These are phyloP conservation scores for Aproaerema taeniolella DNA, from an alignment of 2,888 invertebrate species.

Conservation along the genomic window DNA sequence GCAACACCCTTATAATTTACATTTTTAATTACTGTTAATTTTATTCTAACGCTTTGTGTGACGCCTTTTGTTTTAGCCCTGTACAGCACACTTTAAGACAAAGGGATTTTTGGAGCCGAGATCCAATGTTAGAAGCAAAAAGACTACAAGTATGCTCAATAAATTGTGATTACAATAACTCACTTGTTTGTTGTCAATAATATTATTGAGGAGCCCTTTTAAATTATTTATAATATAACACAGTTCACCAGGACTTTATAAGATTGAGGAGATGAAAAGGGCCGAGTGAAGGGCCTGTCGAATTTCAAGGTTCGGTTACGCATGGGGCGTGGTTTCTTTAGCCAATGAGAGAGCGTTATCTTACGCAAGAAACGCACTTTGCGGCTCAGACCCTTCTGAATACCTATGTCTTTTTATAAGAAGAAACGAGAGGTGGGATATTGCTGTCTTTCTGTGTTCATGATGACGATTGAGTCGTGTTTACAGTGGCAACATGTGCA, in stretches of 20 bases:
- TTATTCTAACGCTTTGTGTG: slow-evolving; percentile 16
- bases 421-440: slow-evolving; percentile 24
- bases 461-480: no score
- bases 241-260: slow-evolving; percentile 66
- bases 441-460: slow-evolving; percentile 2
- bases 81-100: not conserved
- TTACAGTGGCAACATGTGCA: no score
- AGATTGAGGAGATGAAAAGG: slow-evolving; percentile 57
- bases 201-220: slow-evolving; percentile 64
- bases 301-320: slow-evolving; percentile 67
- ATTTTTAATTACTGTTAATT: slow-evolving; percentile 53
- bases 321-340: slow-evolving; percentile 65
- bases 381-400: slow-evolving; percentile 34
- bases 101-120: not conserved
- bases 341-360: slow-evolving; percentile 52
- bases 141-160: not conserved
- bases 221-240: slow-evolving; percentile 79
- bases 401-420: slow-evolving; percentile 26
- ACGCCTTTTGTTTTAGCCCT: slow-evolving; percentile 15
- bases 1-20: slow-evolving; percentile 31
- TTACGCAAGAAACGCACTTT: slow-evolving; percentile 67
- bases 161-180: slow-evolving; percentile 21
- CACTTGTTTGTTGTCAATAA: slow-evolving; percentile 23
- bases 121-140: not conserved
- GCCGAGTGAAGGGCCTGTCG: slow-evolving; percentile 59